Evolutionary conservation across 1,140 invertebrate genomes (phyloP).

Genomic region (Alviniconcha marisindica): DNA sequence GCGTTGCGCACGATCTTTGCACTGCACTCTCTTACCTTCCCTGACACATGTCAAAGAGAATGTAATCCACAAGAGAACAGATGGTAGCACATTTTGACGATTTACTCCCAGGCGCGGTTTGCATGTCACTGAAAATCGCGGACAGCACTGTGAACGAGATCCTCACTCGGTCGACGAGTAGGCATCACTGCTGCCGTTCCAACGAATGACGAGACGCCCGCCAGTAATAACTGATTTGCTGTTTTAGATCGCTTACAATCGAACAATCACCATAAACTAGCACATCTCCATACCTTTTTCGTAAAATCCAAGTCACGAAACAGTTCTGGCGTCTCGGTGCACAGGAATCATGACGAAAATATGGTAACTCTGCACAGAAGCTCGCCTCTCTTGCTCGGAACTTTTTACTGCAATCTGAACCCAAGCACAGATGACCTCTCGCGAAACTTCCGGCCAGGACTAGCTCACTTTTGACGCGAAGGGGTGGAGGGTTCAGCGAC

Average conservation of each 20-base stretch:
- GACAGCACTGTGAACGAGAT: not conserved
- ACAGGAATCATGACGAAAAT: not conserved
- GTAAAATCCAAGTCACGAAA: not conserved
- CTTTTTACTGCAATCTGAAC: constrained; percentile 30
- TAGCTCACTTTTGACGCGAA: constrained; percentile 33
- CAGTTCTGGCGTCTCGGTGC: not conserved
- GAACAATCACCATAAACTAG: not conserved
- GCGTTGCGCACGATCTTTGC: not conserved
- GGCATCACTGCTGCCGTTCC: constrained; percentile 25
- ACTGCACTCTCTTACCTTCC: not conserved
- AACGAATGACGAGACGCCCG: constrained; percentile 6
- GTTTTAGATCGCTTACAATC: not conserved
- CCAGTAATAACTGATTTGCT: not conserved
- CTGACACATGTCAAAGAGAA: not conserved
- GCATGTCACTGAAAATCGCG: not conserved
- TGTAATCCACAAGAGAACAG: no score
- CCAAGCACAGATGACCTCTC: constrained; percentile 46
- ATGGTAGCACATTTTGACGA: no score
- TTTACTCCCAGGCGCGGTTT: no score
- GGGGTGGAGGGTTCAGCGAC: not conserved
- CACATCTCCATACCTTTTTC: not conserved
- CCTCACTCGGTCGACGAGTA: constrained; percentile 28
- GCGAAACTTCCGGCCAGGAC: constrained; percentile 48
- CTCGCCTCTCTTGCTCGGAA: not conserved
- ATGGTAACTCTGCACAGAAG: constrained; percentile 25